These are phyloP conservation scores for Marronus borbonicus DNA, from an alignment of 2,888 invertebrate genomes.

Conservation along the genomic window DNA sequence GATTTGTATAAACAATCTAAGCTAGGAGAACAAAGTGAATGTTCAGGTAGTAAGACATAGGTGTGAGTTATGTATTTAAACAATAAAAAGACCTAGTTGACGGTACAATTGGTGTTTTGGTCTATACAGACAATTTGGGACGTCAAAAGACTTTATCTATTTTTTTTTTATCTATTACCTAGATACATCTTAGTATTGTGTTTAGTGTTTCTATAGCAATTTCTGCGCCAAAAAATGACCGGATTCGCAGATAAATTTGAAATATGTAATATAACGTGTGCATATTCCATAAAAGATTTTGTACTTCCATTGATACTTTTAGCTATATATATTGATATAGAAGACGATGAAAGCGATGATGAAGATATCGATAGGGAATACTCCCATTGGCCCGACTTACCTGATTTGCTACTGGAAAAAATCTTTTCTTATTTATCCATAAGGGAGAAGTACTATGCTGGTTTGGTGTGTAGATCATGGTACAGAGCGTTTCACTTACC, in stretches of 20 bases:
- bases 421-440: slow-evolving; percentile 80
- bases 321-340: slow-evolving; percentile 67
- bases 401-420: slow-evolving; percentile 82
- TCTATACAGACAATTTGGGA: not conserved
- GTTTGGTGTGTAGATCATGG: slow-evolving; percentile 80
- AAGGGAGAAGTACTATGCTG: slow-evolving; percentile 82
- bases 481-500: slow-evolving; percentile 81
- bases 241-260: slow-evolving; percentile 26
- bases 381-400: slow-evolving; percentile 79
- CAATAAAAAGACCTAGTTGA: slow-evolving; percentile 25
- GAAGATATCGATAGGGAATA: slow-evolving; percentile 68
- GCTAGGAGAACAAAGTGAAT: slow-evolving; percentile 22
- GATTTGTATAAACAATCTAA: slow-evolving; percentile 61
- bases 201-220: not conserved
- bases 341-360: slow-evolving; percentile 66
- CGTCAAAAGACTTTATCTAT: not conserved
- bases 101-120: not conserved
- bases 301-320: slow-evolving; percentile 38
- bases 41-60: slow-evolving; percentile 45
- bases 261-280: not conserved
- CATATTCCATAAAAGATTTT: slow-evolving; percentile 16
- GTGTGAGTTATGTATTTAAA: slow-evolving; percentile 18
- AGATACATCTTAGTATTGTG: not conserved
- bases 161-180: too few relatives aligned
- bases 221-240: slow-evolving; percentile 31